These are phyloP conservation scores for Lasioglossum pauxillum DNA, from an alignment of 2,888 invertebrate genomes.

Conservation along the genomic window DNA sequence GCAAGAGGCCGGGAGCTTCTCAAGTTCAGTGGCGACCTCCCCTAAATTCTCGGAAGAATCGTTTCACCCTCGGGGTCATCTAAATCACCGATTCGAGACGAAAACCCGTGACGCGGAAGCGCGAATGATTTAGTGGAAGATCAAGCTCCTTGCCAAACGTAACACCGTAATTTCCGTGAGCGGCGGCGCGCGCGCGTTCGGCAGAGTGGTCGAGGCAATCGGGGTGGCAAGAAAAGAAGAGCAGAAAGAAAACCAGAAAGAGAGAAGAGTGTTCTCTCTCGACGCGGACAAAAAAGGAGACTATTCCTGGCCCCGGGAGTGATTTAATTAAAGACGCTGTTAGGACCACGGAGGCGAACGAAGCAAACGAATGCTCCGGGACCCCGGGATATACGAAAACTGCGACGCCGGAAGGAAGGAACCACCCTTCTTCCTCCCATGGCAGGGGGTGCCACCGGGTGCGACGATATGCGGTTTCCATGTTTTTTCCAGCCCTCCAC, in stretches of 20 bases:
- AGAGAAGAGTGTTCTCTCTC: background rate
- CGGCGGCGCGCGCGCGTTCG: constrained; percentile 7
- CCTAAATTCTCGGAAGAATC: background rate
- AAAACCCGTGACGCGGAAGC: constrained; percentile 36
- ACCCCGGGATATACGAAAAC: constrained; percentile 59
- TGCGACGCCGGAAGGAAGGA: constrained; percentile 83
- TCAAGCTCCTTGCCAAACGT: constrained; percentile 57
- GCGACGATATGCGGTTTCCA: constrained; percentile 85
- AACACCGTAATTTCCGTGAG: constrained; percentile 60
- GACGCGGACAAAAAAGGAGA: constrained; percentile 55
- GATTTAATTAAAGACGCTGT: constrained; percentile 81
- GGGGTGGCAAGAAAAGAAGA: constrained; percentile 18
- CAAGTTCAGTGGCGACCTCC: background rate
- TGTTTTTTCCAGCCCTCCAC: constrained; percentile 83
- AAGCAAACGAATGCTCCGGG: constrained; percentile 24
- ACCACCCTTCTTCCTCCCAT: constrained; percentile 64
- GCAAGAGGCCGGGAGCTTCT: background rate
- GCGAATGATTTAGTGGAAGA: constrained; percentile 60
- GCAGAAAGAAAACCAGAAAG: constrained; percentile 1
- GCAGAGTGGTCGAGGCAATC: constrained; percentile 52
- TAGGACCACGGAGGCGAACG: constrained; percentile 70
- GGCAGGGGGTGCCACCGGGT: constrained; percentile 70
- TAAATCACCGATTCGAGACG: constrained; percentile 27
- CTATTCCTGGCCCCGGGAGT: constrained; percentile 68
- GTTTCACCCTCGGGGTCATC: background rate